Evolutionary conservation across 2,888 invertebrate species (phyloP).

Genomic region (Sesia apiformis): DNA sequence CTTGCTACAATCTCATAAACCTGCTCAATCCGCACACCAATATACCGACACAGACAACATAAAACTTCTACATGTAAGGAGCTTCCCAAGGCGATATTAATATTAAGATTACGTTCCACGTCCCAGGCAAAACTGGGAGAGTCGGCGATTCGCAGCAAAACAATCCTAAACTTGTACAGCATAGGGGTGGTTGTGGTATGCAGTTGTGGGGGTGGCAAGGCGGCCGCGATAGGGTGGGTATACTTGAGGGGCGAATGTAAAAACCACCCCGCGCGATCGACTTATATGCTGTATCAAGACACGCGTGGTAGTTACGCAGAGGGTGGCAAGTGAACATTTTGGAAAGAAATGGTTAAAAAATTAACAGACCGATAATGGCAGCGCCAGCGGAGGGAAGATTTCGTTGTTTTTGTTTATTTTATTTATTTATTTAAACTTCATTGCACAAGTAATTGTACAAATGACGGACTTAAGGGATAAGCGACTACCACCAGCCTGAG

Average conservation of each 20-base stretch:
- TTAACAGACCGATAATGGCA: too few species aligned
- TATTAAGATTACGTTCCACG: slow-evolving; percentile 54
- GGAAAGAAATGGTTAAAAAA: slow-evolving; percentile 5
- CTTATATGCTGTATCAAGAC: slow-evolving; percentile 73
- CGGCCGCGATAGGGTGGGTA: slow-evolving; percentile 38
- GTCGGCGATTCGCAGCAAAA: slow-evolving; percentile 6
- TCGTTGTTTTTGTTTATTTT: too few species aligned
- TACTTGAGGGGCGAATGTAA: slow-evolving; percentile 68
- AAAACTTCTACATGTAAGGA: slow-evolving; percentile 61
- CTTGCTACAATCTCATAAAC: background rate
- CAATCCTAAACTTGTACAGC: slow-evolving; percentile 2
- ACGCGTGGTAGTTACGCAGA: slow-evolving; percentile 19
- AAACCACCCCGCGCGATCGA: slow-evolving; percentile 71
- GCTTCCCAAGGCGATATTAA: slow-evolving; percentile 65
- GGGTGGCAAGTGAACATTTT: slow-evolving; percentile 12
- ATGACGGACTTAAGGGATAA: too few species aligned
- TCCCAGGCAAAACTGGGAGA: slow-evolving; percentile 22
- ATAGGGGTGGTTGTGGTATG: slow-evolving; percentile 14
- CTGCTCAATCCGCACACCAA: background rate
- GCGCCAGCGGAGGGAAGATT: too few species aligned
- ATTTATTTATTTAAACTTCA: too few species aligned
- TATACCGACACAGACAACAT: slow-evolving; percentile 15
- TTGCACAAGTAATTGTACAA: too few species aligned
- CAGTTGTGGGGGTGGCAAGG: slow-evolving; percentile 11
- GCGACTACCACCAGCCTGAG: too few species aligned